Conservation (phyloP, 2,888 invertebrate species). For the Tetragonula carbonaria region DNA sequence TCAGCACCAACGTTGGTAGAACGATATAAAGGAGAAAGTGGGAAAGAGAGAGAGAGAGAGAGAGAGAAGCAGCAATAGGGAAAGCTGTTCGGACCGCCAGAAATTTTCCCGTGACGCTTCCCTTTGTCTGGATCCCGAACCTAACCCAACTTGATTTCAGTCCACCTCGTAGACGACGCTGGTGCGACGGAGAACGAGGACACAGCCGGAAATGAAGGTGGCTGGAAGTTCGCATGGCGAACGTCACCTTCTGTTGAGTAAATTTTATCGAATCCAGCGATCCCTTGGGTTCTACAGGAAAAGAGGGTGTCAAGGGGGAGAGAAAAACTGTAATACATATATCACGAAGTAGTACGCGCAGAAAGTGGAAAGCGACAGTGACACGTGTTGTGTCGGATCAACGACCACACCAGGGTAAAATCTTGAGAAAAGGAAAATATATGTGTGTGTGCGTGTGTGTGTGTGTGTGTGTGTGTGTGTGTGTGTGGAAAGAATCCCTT, state of each 20-base stretch:
- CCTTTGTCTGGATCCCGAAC: constrained; percentile 58
- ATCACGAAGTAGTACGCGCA: constrained; percentile 7
- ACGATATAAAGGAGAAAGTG: constrained; percentile 23
- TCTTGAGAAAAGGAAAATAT: constrained; percentile 6
- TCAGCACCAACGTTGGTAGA: neutral
- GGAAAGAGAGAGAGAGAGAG: neutral
- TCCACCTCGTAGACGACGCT: constrained; percentile 33
- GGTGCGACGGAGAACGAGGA: constrained; percentile 20
- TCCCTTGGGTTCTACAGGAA: constrained; percentile 29
- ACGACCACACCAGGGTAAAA: constrained; percentile 1
- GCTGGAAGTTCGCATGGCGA: constrained; percentile 60
- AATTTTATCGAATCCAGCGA: constrained; percentile 62
- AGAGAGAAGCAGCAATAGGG: constrained; percentile 9
- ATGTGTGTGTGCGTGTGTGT: neutral
- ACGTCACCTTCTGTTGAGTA: constrained; percentile 53
- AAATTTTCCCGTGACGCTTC: constrained; percentile 52
- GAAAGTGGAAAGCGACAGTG: constrained; percentile 30
- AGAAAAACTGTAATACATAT: constrained; percentile 31
- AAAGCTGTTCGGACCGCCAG: constrained; percentile 21
- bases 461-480: too few relatives aligned
- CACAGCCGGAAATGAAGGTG: constrained; percentile 59
- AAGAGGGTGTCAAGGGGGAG: neutral
- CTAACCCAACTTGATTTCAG: constrained; percentile 58
- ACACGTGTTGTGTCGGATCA: constrained; percentile 32
- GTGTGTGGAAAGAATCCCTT: neutral